A percentile compares a stretch with the other conserved stretches of the same genome.
These are phyloP conservation scores for Brenthis ino DNA, from an alignment of 2,888 invertebrate species.

Conservation along the genomic window DNA sequence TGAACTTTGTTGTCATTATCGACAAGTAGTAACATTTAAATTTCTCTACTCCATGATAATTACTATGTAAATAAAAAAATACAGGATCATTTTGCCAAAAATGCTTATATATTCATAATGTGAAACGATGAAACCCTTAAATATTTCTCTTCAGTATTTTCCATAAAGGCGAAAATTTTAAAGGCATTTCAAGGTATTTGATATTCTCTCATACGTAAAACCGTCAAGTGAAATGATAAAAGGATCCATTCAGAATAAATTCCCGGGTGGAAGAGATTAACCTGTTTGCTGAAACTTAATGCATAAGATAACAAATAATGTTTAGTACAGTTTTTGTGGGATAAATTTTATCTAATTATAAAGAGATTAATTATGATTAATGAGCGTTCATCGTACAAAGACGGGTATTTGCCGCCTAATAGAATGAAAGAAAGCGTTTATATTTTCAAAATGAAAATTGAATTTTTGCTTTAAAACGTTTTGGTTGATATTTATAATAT, in stretches of 20 bases:
- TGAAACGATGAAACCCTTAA: slow-evolving; percentile 12
- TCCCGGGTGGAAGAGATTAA: slow-evolving; percentile 34
- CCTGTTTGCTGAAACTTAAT: slow-evolving; percentile 32
- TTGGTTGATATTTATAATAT: not conserved
- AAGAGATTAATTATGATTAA: slow-evolving; percentile 35
- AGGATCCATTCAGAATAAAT: slow-evolving; percentile 26
- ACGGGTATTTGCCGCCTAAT: slow-evolving; percentile 25
- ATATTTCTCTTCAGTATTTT: slow-evolving; percentile 15
- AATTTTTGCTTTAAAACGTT: not conserved
- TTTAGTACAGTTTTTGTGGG: slow-evolving; percentile 24
- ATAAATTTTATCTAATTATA: slow-evolving; percentile 30
- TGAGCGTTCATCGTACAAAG: slow-evolving; percentile 19
- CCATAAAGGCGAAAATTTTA: slow-evolving; percentile 17
- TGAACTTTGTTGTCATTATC: too few species aligned
- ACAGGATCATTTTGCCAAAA: too few species aligned
- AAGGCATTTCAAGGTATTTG: slow-evolving; percentile 15
- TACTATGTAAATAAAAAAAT: too few species aligned
- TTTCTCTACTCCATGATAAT: too few species aligned
- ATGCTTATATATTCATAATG: not conserved
- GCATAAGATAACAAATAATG: slow-evolving; percentile 23
- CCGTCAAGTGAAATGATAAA: slow-evolving; percentile 32
- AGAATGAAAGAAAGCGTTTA: slow-evolving; percentile 23
- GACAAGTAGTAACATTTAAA: too few species aligned
- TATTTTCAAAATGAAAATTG: slow-evolving; percentile 7
- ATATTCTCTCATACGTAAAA: slow-evolving; percentile 26